Conservation (phyloP, 1,140 invertebrate species). For the Heterodera schachtii region DNA sequence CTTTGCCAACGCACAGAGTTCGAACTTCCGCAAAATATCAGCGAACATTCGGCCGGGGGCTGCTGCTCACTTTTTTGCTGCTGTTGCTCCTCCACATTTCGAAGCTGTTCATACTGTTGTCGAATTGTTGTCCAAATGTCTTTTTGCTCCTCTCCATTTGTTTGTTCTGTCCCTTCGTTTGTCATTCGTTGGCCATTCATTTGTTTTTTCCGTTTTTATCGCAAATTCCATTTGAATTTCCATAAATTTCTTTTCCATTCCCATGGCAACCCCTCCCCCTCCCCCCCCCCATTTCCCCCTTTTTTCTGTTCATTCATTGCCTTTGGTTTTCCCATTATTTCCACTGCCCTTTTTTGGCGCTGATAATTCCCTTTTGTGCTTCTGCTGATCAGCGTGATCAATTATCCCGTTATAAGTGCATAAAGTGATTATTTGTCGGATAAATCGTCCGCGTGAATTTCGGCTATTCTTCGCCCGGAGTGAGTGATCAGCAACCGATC, state of each 20-base stretch:
- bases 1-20: background rate
- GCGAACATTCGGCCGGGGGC: background rate
- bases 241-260: too few species aligned
- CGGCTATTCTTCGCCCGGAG: background rate
- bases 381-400: background rate
- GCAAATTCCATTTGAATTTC: too few species aligned
- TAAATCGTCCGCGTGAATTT: background rate
- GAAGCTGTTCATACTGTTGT: conserved; percentile 4
- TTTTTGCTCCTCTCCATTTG: too few species aligned
- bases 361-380: background rate
- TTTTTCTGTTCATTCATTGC: too few species aligned
- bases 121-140: conserved; percentile 13
- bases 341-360: background rate
- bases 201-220: too few species aligned
- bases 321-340: too few species aligned
- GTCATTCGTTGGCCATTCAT: background rate
- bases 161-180: background rate
- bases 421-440: background rate
- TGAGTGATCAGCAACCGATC: background rate
- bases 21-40: conserved; percentile 14
- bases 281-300: too few species aligned
- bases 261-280: too few species aligned
- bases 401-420: background rate
- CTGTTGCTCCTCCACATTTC: conserved; percentile 13
- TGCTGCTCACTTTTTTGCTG: background rate